These are phyloP conservation scores for Trilocha varians DNA, from an alignment of 2,888 invertebrate genomes.

Conservation along the genomic window DNA sequence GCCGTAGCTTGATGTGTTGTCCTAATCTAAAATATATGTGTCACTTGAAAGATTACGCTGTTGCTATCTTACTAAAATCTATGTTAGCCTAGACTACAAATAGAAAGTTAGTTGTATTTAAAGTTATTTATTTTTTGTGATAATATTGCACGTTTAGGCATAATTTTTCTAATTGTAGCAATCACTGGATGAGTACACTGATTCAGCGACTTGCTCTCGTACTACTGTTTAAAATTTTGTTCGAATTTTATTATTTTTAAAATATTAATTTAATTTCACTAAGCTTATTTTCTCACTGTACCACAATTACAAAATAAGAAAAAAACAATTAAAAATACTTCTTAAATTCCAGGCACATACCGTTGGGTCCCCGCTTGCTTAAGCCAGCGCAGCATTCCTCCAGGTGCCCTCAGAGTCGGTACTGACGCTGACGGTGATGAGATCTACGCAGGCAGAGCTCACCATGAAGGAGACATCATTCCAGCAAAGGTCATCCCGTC, in stretches of 20 bases:
- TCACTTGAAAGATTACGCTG: slow-evolving; percentile 1
- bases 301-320: not conserved
- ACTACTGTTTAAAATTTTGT: too few relatives aligned
- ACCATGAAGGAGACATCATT: slow-evolving; percentile 76
- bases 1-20: slow-evolving; percentile 52
- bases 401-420: slow-evolving; percentile 71
- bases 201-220: too few relatives aligned
- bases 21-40: slow-evolving; percentile 8
- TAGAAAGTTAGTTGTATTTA: too few relatives aligned
- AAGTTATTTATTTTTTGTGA: too few relatives aligned
- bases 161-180: too few relatives aligned
- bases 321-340: not conserved
- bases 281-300: not conserved
- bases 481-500: slow-evolving; percentile 80
- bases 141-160: too few relatives aligned
- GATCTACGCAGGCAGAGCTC: slow-evolving; percentile 82
- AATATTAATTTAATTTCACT: too few relatives aligned
- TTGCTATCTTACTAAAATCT: not conserved
- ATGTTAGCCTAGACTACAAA: too few relatives aligned
- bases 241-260: too few relatives aligned
- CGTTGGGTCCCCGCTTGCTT: slow-evolving; percentile 67
- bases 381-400: slow-evolving; percentile 62
- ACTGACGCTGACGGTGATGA: slow-evolving; percentile 79
- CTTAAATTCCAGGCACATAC: slow-evolving; percentile 48
- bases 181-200: too few relatives aligned